Evolutionary conservation across 1,140 invertebrate genomes (phyloP).

Genomic region (Bombus huntii): DNA sequence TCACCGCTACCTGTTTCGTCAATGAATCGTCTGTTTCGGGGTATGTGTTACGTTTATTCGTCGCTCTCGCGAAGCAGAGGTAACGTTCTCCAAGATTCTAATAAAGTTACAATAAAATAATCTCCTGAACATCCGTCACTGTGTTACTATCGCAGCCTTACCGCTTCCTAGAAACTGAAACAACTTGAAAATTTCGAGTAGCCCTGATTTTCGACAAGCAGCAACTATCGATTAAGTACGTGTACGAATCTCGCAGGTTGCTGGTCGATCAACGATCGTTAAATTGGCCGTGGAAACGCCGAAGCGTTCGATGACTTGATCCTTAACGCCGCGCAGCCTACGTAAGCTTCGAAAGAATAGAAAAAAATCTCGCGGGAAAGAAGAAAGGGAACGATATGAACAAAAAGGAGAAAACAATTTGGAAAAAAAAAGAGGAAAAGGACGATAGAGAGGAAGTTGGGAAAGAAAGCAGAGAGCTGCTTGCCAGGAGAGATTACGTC

Average conservation of each 20-base stretch:
- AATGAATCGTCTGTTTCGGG: too few species aligned
- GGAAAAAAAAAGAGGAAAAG: too few species aligned
- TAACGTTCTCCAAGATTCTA: too few species aligned
- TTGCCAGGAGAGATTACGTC: constrained; percentile 60
- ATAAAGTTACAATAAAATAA: too few species aligned
- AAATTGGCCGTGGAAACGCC: constrained; percentile 56
- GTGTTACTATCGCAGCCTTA: too few species aligned
- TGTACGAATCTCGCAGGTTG: background rate
- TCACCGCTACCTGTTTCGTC: too few species aligned
- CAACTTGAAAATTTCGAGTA: too few species aligned
- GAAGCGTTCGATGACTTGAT: constrained; percentile 43
- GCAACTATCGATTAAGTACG: too few species aligned
- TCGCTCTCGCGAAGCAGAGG: too few species aligned
- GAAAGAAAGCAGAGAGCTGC: constrained; percentile 3
- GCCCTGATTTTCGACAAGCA: background rate
- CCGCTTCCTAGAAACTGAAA: background rate
- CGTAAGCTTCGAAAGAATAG: background rate
- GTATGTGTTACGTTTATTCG: too few species aligned
- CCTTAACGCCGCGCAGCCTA: background rate
- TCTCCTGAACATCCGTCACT: too few species aligned
- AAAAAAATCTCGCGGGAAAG: background rate
- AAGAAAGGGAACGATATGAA: background rate
- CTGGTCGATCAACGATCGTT: constrained; percentile 34
- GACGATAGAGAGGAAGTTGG: background rate
- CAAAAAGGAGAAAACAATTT: background rate